Evolutionary conservation across 2,113 vertebrate genomes (phyloP), one percentile per base, ranked within the genome.

Genomic region (Oryzias woworae): DNA sequence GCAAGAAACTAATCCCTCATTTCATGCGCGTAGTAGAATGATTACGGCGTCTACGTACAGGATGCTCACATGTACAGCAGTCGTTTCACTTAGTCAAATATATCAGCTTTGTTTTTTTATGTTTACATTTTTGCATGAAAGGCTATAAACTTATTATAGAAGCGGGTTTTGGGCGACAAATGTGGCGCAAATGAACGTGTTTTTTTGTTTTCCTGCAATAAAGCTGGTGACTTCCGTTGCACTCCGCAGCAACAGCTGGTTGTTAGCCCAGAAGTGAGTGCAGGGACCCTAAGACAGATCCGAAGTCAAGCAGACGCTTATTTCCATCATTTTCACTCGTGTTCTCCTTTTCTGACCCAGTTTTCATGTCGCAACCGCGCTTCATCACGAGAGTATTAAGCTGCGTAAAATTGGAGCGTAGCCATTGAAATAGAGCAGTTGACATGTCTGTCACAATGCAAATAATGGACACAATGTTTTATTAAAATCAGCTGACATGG

Each of bases 1-100:
- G 69, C 77, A 65, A 58, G 71, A 81, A 87, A 85, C 84, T 88
- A 87, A 88, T 87, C 82, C 86, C 52, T 72, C 69, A 58, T 72
- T 48, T 67, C 64, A 61, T 50, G 74, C 60, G 80, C 62, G 75
- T 83, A 85, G 86, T 87, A 77, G 69, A 81, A 75, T 79, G 76
- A 62, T 71, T 22, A 44, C 23, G 58, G 69, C 23, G 49, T 71
- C 36, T 59, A 69, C 44, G 53, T 60, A 50, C 71, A 13, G 64
- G 57, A 50, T 5, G 13, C 28, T 78, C 69, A 73, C 74, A 73
- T 55, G 69, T 62, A 15, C 54, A 28, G 4, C 15, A 31, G 16
- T 53, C 53, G 42, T 53, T 66, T 56, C 57, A 56, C 50, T 61
- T 56, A 26, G 60, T 50, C 17, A 17, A 54, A 69, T 15, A 18